Percentiles rank a stretch among this genome's conserved stretches.
phyloP scores from a whole-genome alignment of 2,888 invertebrate genomes.

The Busseola fusca region DNA sequence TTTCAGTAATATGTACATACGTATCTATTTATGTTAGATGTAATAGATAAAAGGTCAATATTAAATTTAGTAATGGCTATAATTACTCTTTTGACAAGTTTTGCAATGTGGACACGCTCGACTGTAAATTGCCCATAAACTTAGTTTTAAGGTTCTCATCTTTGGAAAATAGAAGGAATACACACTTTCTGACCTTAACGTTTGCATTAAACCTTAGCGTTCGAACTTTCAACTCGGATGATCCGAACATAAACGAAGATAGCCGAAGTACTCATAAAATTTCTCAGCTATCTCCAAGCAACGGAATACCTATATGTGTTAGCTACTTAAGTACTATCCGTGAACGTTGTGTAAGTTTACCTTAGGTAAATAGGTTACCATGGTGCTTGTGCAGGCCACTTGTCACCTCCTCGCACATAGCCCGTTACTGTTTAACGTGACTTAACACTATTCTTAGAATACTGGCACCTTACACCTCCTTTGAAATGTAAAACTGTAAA shows the following conservation, averaged over 20 bases:
- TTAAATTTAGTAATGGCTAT: constrained; percentile 8
- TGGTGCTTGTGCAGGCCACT: constrained; percentile 32
- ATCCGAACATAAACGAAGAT: constrained; percentile 26
- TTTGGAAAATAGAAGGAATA: neutral
- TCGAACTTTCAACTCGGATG: constrained; percentile 9
- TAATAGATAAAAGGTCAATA: constrained; percentile 37
- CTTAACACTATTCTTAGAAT: constrained; percentile 16
- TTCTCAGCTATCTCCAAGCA: constrained; percentile 15
- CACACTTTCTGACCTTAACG: neutral
- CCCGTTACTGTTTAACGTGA: constrained; percentile 14
- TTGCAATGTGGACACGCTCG: neutral
- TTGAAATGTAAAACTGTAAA: constrained; percentile 24
- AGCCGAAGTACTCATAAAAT: constrained; percentile 19
- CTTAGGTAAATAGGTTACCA: constrained; percentile 44
- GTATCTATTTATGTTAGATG: constrained; percentile 17
- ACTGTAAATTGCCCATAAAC: neutral
- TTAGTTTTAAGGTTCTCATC: neutral
- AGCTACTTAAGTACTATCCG: constrained; percentile 8
- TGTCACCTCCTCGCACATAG: constrained; percentile 33
- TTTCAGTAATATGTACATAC: constrained; percentile 19
- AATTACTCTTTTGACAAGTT: neutral
- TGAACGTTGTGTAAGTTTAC: constrained; percentile 53
- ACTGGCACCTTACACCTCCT: neutral
- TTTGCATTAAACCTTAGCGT: constrained; percentile 15
- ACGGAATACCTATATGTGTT: neutral